Base-by-base conservation (phyloP, 2,797 vertebrate species). In the Esox lucius region DNA sequence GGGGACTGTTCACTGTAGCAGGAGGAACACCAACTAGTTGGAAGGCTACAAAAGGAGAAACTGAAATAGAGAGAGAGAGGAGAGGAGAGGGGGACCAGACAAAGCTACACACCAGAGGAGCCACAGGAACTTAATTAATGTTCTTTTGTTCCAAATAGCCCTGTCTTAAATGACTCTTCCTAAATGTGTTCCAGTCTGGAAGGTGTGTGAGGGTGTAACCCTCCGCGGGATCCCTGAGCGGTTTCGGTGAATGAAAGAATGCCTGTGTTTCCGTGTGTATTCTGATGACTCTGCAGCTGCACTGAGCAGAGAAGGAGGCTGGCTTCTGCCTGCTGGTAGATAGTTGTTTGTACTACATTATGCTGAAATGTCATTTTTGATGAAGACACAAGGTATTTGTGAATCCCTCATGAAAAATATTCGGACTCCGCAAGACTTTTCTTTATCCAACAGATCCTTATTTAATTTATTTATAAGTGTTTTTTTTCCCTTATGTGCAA, bases 251-350 rank as follows among this genome's bases (percentile, higher is more conserved):
- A n/a, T 80, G 68, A 81, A 83, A 70, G 53, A 78, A 72, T 16
- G 24, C 48, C 65, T 69, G 68, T 53, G 71, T 22, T 81, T 78
- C 78, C 74, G 69, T 73, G 46, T 68, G 68, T 11, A 68, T 81
- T 82, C 76, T 75, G 69, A 78, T 77, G 68, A 83, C 79, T 78
- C 77, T 64, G 81, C 71, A 75, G 19, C 68, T 31, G 8, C 5
- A 17, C 33, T 17, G 4, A 19, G 28, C 4, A 69, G 12, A 28
- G 48, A 33, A 19, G 24, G 68, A 16, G 4, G 12, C 46, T 5
- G 24, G 12, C 42, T 24, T 51, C 48, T 46, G 49, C 12, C n/a
- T 26, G 48, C 24, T 28, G 16, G 22, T 8, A 26, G 5, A 46
- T 2, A 46, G 5, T 4, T 42, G 42, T 51, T 51, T 17, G 46